Evolutionary conservation across 2,113 vertebrate species (phyloP), one percentile per base, ranked within the genome.

Genomic region (Scatophagus argus): DNA sequence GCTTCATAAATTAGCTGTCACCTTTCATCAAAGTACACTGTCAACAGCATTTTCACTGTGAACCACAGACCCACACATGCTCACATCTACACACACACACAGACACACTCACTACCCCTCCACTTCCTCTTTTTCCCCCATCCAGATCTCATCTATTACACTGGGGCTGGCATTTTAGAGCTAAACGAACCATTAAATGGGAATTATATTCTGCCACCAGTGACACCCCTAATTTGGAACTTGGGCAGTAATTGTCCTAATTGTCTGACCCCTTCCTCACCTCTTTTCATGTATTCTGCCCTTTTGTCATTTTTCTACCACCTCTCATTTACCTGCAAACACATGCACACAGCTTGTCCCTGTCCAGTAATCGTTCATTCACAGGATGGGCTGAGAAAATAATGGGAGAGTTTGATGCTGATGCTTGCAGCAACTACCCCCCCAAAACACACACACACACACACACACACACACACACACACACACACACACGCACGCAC

Each of bases 1-100:
- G 92, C 86, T 94, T 88, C 77, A 90, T 92, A 92, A 94, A 95
- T 93, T 91, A 93, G 89, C 93, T 94, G 91, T 92, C 93, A 95
- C 85, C 82, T 93, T 93, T 93, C 85, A 94, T 94, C 87, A 92
- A 92, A 92, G 90, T 78, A 88, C 80, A 49, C 83, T 72, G 82
- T 90, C 86, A 88, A 89, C 87, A 82, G 81, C 68, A 67, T 86
- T 90, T 87, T 83, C 63, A 78, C 51, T 65, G 63, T 31, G 79
- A 75, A 74, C 39, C 58, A 54, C 68, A 59, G 61, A 23, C 63
- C 41, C 34, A 41, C 51, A 10, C 74, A 39, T n/a, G 19, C 25
- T 54, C 32, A 49, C 38, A 38, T 16, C 36, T 54, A 52, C 47
- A 71, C 27, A 55, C 56, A 66, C 44, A 27, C 58, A 63, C n/a